Percentiles rank a stretch among this genome's conserved stretches.
Evolutionary conservation across 2,797 vertebrate species (phyloP).

Genomic region (Pogoniulus pusillus): DNA sequence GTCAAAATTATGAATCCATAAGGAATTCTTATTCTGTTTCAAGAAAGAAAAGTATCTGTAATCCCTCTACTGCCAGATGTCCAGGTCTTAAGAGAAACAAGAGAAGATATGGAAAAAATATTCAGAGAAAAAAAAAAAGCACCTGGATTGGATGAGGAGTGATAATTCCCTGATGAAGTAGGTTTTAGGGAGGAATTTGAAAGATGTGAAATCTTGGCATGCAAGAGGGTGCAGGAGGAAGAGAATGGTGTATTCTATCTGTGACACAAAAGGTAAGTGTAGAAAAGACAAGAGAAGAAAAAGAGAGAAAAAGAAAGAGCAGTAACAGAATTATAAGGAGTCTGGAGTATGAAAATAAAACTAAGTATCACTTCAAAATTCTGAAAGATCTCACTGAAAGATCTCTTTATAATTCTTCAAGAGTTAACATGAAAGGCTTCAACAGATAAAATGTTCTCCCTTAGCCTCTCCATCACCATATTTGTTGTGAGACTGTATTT

Average conservation of each 20-base stretch:
- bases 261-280: not conserved
- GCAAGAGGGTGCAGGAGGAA: not conserved
- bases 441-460: not conserved
- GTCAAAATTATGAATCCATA: not conserved
- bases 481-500: not conserved
- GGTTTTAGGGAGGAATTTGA: slow-evolving; percentile 37
- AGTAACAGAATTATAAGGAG: not conserved
- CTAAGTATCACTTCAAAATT: not conserved
- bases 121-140: not conserved
- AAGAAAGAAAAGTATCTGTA: slow-evolving; percentile 20
- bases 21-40: slow-evolving; percentile 10
- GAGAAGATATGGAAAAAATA: not conserved
- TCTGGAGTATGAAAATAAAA: not conserved
- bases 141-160: slow-evolving; percentile 41
- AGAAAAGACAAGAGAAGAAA: not conserved
- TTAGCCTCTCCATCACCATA: fast-evolving
- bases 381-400: not conserved
- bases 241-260: not conserved
- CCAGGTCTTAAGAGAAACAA: not conserved
- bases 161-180: slow-evolving; percentile 28
- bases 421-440: not conserved
- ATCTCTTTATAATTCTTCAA: not conserved
- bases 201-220: slow-evolving; percentile 20
- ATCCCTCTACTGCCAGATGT: not conserved
- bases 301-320: not conserved